A percentile compares a stretch with the other conserved stretches of the same genome.
Evolutionary conservation across 2,888 invertebrate species (phyloP).

Genomic region (Tetramorium bicarinatum): DNA sequence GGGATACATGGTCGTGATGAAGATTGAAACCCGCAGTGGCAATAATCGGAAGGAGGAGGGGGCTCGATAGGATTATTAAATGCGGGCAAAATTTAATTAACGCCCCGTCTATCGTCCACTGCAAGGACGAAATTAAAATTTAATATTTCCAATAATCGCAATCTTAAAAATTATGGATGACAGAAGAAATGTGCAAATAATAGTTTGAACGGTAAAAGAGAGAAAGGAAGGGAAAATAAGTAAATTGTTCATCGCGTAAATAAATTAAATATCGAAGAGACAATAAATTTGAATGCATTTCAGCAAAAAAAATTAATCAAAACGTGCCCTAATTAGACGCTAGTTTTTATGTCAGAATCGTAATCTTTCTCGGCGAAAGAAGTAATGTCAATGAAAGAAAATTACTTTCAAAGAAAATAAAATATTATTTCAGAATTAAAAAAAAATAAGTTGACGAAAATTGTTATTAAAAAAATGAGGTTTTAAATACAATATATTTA

Average conservation of each 20-base stretch:
- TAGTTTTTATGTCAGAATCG: neutral
- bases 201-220: neutral
- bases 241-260: neutral
- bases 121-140: conserved; percentile 34
- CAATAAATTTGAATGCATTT: neutral
- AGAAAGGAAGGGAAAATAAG: neutral
- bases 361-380: neutral
- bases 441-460: conserved; percentile 7
- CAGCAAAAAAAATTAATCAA: neutral
- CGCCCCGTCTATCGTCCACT: neutral
- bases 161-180: neutral
- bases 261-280: neutral
- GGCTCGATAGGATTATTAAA: conserved; percentile 23
- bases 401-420: neutral
- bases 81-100: conserved; percentile 36
- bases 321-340: neutral
- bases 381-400: neutral
- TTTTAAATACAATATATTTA: neutral
- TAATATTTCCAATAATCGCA: conserved; percentile 28
- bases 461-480: conserved; percentile 2
- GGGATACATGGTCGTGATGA: conserved; percentile 12
- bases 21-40: conserved; percentile 25
- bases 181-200: neutral
- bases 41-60: conserved; percentile 20
- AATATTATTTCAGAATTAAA: neutral